phyloP scores from a whole-genome alignment of 2,888 invertebrate species.

The Acrocera orbiculus region DNA sequence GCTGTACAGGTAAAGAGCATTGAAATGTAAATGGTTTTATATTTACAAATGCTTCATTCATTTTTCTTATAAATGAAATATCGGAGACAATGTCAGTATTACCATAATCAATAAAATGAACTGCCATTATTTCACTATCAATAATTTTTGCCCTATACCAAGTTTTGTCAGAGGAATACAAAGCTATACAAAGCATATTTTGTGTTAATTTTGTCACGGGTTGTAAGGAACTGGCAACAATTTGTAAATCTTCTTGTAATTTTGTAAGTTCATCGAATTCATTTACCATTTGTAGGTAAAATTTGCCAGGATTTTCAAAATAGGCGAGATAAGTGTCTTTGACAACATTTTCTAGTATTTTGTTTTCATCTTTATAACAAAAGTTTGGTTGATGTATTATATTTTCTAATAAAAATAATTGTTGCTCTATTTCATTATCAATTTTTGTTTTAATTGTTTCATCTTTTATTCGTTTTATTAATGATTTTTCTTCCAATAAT shows the following conservation, averaged over 20 bases:
- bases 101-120: conserved; percentile 62
- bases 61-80: conserved; percentile 39
- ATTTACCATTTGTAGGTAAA: conserved; percentile 51
- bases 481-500: conserved; percentile 18
- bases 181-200: conserved; percentile 53
- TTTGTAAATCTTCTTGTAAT: conserved; percentile 47
- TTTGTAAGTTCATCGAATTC: conserved; percentile 38
- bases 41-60: conserved; percentile 40
- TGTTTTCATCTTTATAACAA: too few species aligned
- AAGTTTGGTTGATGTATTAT: too few species aligned
- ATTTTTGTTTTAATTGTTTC: conserved; percentile 23
- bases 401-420: too few species aligned
- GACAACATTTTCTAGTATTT: background rate
- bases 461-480: conserved; percentile 19
- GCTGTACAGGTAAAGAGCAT: conserved; percentile 48
- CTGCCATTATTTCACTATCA: conserved; percentile 58
- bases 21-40: conserved; percentile 40
- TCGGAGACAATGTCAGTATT: conserved; percentile 59
- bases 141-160: conserved; percentile 90
- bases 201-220: conserved; percentile 39
- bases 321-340: conserved; percentile 52
- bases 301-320: conserved; percentile 55
- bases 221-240: conserved; percentile 34
- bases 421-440: conserved; percentile 17
- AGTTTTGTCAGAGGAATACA: conserved; percentile 61